phyloP scores from a whole-genome alignment of 2,113 vertebrate species.

The Caranx ignobilis region DNA sequence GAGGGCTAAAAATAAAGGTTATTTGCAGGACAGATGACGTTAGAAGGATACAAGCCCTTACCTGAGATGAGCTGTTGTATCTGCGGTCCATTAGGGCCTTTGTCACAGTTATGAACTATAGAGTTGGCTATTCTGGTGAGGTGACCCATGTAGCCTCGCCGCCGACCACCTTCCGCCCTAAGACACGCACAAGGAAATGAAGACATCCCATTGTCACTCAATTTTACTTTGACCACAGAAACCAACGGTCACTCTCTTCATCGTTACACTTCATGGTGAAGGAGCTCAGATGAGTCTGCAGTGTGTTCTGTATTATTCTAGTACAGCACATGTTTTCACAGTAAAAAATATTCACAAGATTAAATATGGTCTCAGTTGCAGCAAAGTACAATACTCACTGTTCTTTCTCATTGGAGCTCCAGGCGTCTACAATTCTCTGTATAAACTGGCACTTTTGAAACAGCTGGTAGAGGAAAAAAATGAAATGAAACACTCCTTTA shows the following conservation, averaged over 20 bases:
- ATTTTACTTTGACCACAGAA: background rate
- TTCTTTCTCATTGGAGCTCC: conserved; percentile 96
- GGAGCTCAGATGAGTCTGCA: background rate
- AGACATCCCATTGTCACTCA: background rate
- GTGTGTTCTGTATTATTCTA: background rate
- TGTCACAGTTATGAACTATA: conserved; percentile 94
- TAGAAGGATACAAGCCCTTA: conserved; percentile 50
- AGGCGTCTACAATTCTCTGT: conserved; percentile 96
- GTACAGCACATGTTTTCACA: background rate
- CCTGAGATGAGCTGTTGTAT: conserved; percentile 94
- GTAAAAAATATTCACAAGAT: background rate
- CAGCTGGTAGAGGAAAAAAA: conserved; percentile 82
- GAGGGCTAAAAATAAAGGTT: background rate
- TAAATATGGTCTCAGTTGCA: background rate
- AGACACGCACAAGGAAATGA: conserved; percentile 7
- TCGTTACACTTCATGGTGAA: background rate
- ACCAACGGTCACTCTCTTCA: background rate
- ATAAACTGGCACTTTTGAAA: conserved; percentile 98
- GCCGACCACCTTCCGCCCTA: conserved; percentile 93
- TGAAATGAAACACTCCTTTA: background rate
- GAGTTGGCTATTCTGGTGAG: conserved; percentile 98
- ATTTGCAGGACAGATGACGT: background rate
- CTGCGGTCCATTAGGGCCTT: conserved; percentile 90
- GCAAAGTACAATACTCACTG: conserved; percentile 88
- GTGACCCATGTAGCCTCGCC: conserved; percentile 97